Evolutionary conservation across 2,797 vertebrate species (phyloP), one percentile per base, ranked within the genome.

Genomic region (Smutsia temminckii): DNA sequence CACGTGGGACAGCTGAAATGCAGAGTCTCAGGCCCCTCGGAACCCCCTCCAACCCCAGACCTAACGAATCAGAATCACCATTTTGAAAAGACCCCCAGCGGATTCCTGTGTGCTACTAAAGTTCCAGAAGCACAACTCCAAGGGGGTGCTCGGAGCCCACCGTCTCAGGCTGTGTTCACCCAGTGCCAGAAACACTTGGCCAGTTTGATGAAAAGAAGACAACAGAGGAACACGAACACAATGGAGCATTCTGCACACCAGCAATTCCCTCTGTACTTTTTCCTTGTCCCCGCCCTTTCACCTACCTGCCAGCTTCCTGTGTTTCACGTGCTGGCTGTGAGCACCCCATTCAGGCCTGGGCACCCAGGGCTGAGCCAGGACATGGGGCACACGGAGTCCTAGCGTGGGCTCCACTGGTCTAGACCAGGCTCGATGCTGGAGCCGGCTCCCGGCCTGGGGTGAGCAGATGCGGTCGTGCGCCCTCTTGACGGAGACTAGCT

Each of bases 321-420:
- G 18, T 12, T 42, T 63, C 9, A 14, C 32, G 29, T 7, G 20
- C 49, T 14, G 79, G 68, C 49, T 61, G 29, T 53, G 37, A 63
- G 57, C 29, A 40, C 2, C 17, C 3, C 17, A 63, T n/a, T 85
- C 23, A 34, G 20, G 18, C 37, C 20, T 18, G 68, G 25, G n/a
- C 59, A 81, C 11, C 11, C 8, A 25, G 11, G 46, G 80, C 85
- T 55, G n/a, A 17, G 34, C 57, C 49, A 64, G 25, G 34, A 42
- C 25, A 0, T 1, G 18, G n/a, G 25, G 40, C 5, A n/a, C 2
- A 6, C 0, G 27, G 59, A 46, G 20, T 4, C 23, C 40, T 77
- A 29, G 72, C 3, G 34, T 49, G 42, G 29, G 37, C 6, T 25
- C 23, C 20, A 51, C 20, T 0, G 72, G 23, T 57, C 69, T 25